Base-by-base conservation (phyloP, 2,113 vertebrate genomes). In the Cyprinus carpio region DNA sequence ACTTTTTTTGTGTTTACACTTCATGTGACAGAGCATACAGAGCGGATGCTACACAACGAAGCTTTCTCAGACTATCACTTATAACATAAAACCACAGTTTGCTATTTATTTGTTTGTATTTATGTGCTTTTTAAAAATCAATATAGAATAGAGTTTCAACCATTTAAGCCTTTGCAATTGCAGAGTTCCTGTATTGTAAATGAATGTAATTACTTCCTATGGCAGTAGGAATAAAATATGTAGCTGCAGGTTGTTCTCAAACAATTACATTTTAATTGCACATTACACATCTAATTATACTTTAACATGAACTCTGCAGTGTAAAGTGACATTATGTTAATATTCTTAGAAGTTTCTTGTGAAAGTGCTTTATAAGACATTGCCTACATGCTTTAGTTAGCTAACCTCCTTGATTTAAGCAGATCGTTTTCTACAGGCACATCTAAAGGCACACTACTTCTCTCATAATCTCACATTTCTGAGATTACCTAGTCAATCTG, bases 161-260 rank as follows among this genome's bases (percentile, higher is more conserved):
- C 23, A 75, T 75, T 75, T 46, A 25, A 13, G 23, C 6, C 25
- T 18, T 75, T 29, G 18, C 8, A 25, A 29, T 31, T 3, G 16
- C 6, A 29, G n/a, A 76, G 46, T 1, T 6, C 4, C 74, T 51
- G 12, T 31, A 20, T 54, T 54, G 46, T 15, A 10, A 51, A 54
- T 76, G 0, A 54, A 11, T 76, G 25, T 31, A 49, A 76, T 54
- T 54, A 54, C 51, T 37, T 37, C 23, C 31, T 34, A 25, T 75
- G 72, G 72, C 40, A 27, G n/a, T 15, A 75, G 27, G 72, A 75
- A 75, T 75, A 75, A 74, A 75, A 40, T 49, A 46, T 25, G 43
- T 75, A 75, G 72, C 72, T 75, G 40, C 40, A 49, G 72, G 72
- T 27, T 49, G 40, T 46, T 49, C 9, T 75, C n/a, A 49, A 16